phyloP scores from a whole-genome alignment of 2,113 vertebrate species.

The Menura novaehollandiae region DNA sequence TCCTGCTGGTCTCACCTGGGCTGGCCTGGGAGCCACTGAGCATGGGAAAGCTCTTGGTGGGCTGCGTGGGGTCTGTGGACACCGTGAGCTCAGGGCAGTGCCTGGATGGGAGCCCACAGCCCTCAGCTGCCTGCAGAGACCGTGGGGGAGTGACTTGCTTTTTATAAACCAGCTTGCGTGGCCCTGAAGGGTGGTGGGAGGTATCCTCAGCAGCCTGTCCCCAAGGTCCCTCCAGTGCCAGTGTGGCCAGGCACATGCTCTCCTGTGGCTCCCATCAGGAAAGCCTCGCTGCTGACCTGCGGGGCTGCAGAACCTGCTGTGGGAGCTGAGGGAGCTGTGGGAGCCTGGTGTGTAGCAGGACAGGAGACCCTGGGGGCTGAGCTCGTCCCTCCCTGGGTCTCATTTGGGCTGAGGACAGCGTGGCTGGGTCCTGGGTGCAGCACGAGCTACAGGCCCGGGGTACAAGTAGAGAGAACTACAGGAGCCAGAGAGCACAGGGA shows the following conservation, averaged over 20 bases:
- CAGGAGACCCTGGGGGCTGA: neutral
- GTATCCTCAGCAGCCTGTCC: neutral
- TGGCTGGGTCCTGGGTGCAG: neutral
- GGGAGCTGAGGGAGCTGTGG: fast-evolving
- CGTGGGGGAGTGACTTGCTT: neutral
- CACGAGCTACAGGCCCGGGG: neutral
- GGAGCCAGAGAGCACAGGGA: neutral
- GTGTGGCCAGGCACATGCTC: neutral
- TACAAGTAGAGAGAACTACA: neutral
- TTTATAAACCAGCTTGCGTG: neutral
- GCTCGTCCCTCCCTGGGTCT: fast-evolving
- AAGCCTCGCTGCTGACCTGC: neutral
- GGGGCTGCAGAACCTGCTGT: neutral
- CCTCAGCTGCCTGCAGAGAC: neutral
- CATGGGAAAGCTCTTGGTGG: fast-evolving
- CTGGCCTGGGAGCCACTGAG: fast-evolving
- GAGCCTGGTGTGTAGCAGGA: neutral
- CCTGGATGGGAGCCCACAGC: neutral
- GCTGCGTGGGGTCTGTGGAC: neutral
- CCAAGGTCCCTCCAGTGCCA: neutral
- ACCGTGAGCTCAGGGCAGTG: fast-evolving
- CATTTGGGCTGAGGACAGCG: fast-evolving
- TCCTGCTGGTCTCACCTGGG: neutral
- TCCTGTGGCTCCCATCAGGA: neutral
- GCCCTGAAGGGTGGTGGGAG: neutral